Base-by-base conservation (phyloP, 2,113 vertebrate species). In the Lipotes vexillifer region DNA sequence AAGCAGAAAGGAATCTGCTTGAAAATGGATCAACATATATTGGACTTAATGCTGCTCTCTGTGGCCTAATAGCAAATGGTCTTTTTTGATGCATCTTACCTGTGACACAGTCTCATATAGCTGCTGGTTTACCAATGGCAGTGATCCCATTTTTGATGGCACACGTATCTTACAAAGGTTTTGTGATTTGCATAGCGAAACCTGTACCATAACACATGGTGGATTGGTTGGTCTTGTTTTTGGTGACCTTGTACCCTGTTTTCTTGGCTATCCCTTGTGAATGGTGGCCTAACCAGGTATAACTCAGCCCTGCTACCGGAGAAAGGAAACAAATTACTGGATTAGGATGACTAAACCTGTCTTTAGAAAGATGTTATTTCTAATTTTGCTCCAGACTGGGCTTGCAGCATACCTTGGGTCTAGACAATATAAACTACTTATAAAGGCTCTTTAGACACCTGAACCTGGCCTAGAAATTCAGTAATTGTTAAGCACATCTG, bases 11-110 rank as follows among this genome's bases (percentile, higher is more conserved):
- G 98, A 99, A 99, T 52, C 2, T 99, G 4, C 99, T 99, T 95
- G 65, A 90, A 23, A 98, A 99, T 25, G 99, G 99, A 66, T 97
- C 99, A 0, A 1, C 98, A n/a, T 99, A 99, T 96, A 82, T 99
- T 68, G 99, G 98, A 44, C 94, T 97, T 27, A 99, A 99, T 86
- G 98, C 98, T 23, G 99, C 97, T 18, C 66, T 99, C 2, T 98
- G 99, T 3, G 99, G 99, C 20, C 96, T 99, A 89, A 89, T 98
- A 27, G 98, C 99, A 41, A 99, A 99, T 97, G 99, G 98, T 97
- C 97, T 99, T 46, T 99, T 99, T 88, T 99, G 99, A 75, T 98
- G 98, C 20, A 93, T 98, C 29, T 98, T 99, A 17, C 98, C 99
- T 20, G 94, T 99, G 89, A 98, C 97, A 6, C 98, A 98, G 85